phyloP scores from a whole-genome alignment of 2,888 invertebrate genomes.

The Eilema caniola region DNA sequence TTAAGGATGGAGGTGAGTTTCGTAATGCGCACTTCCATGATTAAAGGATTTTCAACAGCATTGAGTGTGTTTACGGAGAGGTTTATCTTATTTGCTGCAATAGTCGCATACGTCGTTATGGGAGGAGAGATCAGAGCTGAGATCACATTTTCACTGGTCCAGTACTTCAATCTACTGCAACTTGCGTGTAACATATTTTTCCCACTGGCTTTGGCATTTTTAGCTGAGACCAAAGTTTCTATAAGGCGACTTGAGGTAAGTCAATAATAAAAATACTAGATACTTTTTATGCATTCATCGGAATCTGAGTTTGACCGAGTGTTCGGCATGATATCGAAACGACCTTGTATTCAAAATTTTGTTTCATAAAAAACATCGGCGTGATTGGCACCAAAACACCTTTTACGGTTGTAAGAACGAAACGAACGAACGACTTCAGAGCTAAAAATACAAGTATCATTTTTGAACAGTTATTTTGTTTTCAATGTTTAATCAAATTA shows the following conservation, averaged over 20 bases:
- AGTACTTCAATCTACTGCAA: constrained; percentile 92
- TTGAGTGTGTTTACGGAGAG: constrained; percentile 94
- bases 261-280: background rate
- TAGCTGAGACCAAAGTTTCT: constrained; percentile 89
- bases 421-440: no score
- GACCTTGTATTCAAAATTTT: background rate
- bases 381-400: no score
- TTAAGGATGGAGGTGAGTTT: constrained; percentile 90
- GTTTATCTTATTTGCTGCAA: constrained; percentile 92
- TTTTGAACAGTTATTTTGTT: no score
- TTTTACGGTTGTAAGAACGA: no score
- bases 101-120: constrained; percentile 91
- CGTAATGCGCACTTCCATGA: constrained; percentile 89
- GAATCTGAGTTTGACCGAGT: no score
- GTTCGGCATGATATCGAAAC: background rate
- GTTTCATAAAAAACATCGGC: background rate
- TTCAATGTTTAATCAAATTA: no score
- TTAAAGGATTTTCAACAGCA: constrained; percentile 89
- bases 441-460: no score
- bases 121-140: constrained; percentile 88
- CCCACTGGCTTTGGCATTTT: constrained; percentile 87
- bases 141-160: constrained; percentile 92
- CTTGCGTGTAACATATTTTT: constrained; percentile 89
- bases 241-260: constrained; percentile 88
- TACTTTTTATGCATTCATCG: background rate